A percentile compares a stretch with the other conserved stretches of the same genome.
Evolutionary conservation across 2,113 vertebrate species (phyloP).

Genomic region (Camelus dromedarius): DNA sequence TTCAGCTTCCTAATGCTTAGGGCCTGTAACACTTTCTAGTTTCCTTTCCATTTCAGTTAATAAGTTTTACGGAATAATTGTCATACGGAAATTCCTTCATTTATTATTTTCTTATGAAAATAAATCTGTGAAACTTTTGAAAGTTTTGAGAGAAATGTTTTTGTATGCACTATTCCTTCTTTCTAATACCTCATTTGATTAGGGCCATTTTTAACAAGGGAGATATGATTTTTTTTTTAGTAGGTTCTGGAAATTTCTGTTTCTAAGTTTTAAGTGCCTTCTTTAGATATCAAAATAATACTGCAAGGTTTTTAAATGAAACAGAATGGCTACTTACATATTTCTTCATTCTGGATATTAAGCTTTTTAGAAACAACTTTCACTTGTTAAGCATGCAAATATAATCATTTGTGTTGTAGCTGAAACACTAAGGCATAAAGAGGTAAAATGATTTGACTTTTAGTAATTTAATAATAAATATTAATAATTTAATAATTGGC

Average conservation of each 20-base stretch:
- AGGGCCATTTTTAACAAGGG: slow-evolving; percentile 50
- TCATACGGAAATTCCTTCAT: background rate
- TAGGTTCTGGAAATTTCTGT: slow-evolving; percentile 43
- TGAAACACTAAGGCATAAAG: slow-evolving; percentile 39
- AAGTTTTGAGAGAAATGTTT: background rate
- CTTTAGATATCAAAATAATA: slow-evolving; percentile 7
- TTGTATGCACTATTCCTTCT: background rate
- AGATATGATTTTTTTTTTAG: background rate
- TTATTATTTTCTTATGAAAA: slow-evolving; percentile 55
- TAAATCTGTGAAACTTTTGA: slow-evolving; percentile 30
- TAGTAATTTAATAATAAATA: background rate
- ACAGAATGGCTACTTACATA: background rate
- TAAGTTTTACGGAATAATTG: slow-evolving; percentile 39
- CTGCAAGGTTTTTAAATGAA: slow-evolving; percentile 41
- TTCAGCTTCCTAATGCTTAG: slow-evolving; percentile 2
- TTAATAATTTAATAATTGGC: slow-evolving; percentile 21
- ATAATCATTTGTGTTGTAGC: background rate
- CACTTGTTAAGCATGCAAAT: background rate
- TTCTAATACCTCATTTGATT: background rate
- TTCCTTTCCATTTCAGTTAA: background rate
- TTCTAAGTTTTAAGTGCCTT: slow-evolving; percentile 46
- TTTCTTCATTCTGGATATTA: slow-evolving; percentile 45
- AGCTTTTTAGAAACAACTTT: background rate
- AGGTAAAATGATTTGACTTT: slow-evolving; percentile 39
- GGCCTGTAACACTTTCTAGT: background rate